Base-by-base conservation (phyloP, 2,888 invertebrate genomes). In the Tinea semifulvella region DNA sequence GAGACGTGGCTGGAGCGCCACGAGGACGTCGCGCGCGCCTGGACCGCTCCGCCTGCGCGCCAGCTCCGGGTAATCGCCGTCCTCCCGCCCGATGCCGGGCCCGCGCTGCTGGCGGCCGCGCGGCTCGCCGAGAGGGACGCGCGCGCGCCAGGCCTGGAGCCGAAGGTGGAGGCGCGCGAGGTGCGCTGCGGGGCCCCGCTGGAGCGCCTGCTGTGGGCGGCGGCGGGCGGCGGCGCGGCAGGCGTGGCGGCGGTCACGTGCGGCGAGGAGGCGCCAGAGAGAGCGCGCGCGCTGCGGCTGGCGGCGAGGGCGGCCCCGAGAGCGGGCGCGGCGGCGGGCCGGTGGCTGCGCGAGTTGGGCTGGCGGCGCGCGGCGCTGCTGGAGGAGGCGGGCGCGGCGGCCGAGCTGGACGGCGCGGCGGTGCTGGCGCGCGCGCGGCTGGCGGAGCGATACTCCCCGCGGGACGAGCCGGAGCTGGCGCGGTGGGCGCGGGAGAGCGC, bases 341-440 rank as follows among this genome's bases (percentile, higher is more conserved):
- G 61, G 46, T 22, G 5, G 8, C 25, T 8, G 25, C 6, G 8
- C 6, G 25, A 61, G 19, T 62, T 89, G 20, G 80, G 81, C 0
- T 92, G 91, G 91, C 81, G 70, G 38, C 77, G 88, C 38, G 84
- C 91, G 0, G 90, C 90, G 0, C 86, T 90, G 0, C 59, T 92
- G 14, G 89, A 90, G 0, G 90, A 91, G 22, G 6, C 25, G 8
- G 36, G 36, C 6, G 36, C 11, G 16, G 17, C 17, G 3, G 36
- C 7, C 17, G 4, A 14, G 14, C 14, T n/a, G 6, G 36, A 36
- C 19, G 10, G 13, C 18, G 17, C 18, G n/a, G 14, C 16, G n/a
- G 13, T 10, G 35, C 16, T 2, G 22, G n/a, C n/a, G 20, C 22
- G 20, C n/a, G 39, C 22, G 11, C n/a, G 13, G 20, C 2, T 22